Conservation (phyloP, 2,113 vertebrate genomes). For the Corythornis vintsioides region DNA sequence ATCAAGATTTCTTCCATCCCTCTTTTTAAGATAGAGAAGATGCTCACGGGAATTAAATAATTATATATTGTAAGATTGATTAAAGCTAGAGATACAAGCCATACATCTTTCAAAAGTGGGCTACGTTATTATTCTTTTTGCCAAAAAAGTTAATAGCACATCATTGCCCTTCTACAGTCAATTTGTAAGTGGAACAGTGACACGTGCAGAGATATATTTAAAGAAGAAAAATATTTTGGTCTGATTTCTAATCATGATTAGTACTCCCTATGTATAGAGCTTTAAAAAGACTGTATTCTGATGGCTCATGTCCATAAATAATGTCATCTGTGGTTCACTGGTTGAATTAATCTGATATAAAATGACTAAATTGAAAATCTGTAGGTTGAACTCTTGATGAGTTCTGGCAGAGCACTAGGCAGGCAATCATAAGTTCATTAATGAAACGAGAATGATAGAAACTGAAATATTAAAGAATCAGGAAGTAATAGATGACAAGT, state of each 20-base stretch:
- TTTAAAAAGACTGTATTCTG: constrained; percentile 13
- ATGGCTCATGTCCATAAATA: constrained; percentile 48
- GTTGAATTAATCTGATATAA: constrained; percentile 57
- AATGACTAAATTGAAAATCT: constrained; percentile 62
- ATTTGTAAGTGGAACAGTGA: background rate
- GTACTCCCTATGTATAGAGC: background rate
- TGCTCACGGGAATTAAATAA: background rate
- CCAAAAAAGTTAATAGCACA: background rate
- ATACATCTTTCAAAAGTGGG: background rate
- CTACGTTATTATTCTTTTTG: background rate
- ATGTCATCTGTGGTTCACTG: constrained; percentile 50
- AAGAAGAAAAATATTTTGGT: constrained; percentile 4
- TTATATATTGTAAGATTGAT: background rate
- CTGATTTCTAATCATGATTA: constrained; percentile 20
- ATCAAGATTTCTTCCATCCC: background rate
- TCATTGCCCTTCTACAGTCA: background rate
- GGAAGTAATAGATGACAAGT: constrained; percentile 16
- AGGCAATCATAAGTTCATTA: constrained; percentile 28
- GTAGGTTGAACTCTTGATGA: constrained; percentile 46
- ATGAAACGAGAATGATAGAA: constrained; percentile 20
- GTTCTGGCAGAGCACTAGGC: constrained; percentile 32
- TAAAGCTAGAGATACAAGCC: background rate
- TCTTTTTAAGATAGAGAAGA: background rate
- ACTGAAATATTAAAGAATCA: constrained; percentile 44
- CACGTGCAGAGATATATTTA: background rate